Evolutionary conservation across 2,113 vertebrate species (phyloP).

Genomic region (Poeciliopsis retropinna): DNA sequence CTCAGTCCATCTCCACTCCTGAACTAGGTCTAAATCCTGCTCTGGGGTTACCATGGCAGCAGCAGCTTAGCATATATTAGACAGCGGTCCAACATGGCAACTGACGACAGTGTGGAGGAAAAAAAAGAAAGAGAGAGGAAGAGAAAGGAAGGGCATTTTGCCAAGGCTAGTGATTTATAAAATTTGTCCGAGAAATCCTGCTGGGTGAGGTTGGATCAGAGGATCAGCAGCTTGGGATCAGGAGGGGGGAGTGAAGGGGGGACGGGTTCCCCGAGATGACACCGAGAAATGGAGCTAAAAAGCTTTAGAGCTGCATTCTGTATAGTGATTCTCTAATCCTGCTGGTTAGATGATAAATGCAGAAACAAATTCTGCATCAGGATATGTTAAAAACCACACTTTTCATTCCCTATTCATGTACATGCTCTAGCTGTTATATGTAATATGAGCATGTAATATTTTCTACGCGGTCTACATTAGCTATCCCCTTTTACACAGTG

Average conservation of each 20-base stretch:
- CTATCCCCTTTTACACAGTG: too few species aligned
- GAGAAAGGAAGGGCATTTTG: neutral
- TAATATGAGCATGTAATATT: too few species aligned
- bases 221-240: constrained; percentile 1
- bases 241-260: neutral
- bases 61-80: constrained; percentile 83
- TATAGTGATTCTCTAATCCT: constrained; percentile 20
- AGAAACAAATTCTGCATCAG: neutral
- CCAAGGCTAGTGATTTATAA: neutral
- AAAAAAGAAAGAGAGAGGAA: constrained; percentile 3
- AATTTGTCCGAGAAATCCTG: constrained; percentile 26
- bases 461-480: too few species aligned
- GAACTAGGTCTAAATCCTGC: constrained; percentile 75
- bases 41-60: constrained; percentile 81
- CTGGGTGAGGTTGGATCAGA: constrained; percentile 7
- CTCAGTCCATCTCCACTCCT: constrained; percentile 36
- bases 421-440: too few species aligned
- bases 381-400: too few species aligned
- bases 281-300: constrained; percentile 9
- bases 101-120: constrained; percentile 34
- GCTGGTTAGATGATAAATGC: constrained; percentile 2
- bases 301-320: constrained; percentile 21
- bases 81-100: constrained; percentile 70
- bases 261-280: constrained; percentile 15
- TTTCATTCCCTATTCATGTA: neutral